phyloP scores from a whole-genome alignment of 2,113 vertebrate species.

The Mystacornis crossleyi region DNA sequence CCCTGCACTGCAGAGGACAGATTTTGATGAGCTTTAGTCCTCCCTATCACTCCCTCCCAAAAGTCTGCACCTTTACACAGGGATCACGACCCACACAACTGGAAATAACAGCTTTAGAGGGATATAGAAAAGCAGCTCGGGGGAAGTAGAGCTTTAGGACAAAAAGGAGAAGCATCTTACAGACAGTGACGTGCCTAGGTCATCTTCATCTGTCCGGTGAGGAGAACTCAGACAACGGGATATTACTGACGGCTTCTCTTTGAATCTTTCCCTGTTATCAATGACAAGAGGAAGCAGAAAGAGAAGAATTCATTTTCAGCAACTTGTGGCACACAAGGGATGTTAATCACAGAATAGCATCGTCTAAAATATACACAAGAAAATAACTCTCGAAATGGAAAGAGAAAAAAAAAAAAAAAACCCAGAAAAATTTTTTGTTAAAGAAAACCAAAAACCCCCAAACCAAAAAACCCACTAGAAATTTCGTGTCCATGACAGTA shows the following conservation, averaged over 20 bases:
- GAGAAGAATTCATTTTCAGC: background rate
- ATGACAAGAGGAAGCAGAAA: conserved; percentile 25
- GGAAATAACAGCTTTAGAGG: background rate
- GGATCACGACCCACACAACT: background rate
- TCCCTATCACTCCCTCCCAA: background rate
- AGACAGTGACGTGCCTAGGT: background rate
- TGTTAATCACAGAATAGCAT: background rate
- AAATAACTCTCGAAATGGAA: background rate
- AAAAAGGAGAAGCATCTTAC: conserved; percentile 71
- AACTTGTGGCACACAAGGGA: background rate
- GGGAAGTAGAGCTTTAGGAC: background rate
- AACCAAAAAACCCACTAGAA: background rate
- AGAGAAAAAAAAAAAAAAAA: background rate
- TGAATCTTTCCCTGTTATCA: conserved; percentile 55
- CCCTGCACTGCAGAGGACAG: background rate
- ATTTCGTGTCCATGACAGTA: fast-evolving
- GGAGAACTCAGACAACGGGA: conserved; percentile 60
- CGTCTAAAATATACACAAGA: background rate
- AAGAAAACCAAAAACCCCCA: background rate
- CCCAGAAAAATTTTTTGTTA: background rate
- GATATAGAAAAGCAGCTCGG: background rate
- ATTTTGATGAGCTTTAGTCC: background rate
- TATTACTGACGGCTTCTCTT: conserved; percentile 52
- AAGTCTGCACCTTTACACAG: background rate
- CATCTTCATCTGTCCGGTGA: conserved; percentile 61